These are phyloP conservation scores for Danionella cerebrum DNA, from an alignment of 2,113 vertebrate species.

Conservation along the genomic window DNA sequence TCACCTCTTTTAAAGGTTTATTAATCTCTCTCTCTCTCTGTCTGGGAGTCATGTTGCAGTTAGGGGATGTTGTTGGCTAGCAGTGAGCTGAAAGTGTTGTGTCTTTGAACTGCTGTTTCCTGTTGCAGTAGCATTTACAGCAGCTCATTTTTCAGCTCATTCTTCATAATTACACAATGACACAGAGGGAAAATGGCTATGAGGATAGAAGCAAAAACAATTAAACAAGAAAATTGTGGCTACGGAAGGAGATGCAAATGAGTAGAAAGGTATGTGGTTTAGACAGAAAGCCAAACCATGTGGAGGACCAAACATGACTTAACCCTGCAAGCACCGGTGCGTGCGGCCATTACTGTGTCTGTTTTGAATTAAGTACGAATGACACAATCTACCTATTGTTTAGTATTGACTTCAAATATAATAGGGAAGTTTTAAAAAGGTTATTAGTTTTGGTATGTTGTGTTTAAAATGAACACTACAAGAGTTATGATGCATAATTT, in stretches of 20 bases:
- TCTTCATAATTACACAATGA: constrained; percentile 19
- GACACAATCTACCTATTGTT: too few species aligned
- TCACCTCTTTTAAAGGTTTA: not conserved
- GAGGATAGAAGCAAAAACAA: not conserved
- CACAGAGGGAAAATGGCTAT: not conserved
- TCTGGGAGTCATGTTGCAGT: not conserved
- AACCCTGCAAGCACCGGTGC: too few species aligned
- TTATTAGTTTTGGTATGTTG: too few species aligned
- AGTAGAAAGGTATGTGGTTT: not conserved
- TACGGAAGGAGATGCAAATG: not conserved
- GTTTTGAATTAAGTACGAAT: too few species aligned
- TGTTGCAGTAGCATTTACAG: constrained; percentile 24
- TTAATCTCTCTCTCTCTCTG: not conserved
- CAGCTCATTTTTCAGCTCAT: constrained; percentile 31
- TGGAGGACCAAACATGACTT: not conserved
- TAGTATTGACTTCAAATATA: too few species aligned
- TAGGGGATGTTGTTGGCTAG: not conserved
- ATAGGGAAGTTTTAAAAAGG: too few species aligned
- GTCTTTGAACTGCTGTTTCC: constrained; percentile 4
- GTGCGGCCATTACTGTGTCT: too few species aligned
- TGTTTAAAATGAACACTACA: too few species aligned
- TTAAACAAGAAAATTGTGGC: not conserved
- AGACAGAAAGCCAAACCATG: not conserved
- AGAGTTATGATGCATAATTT: too few species aligned
- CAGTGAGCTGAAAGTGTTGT: not conserved